Conservation (phyloP, 2,888 invertebrate species). For the Perizoma affinitatum region DNA sequence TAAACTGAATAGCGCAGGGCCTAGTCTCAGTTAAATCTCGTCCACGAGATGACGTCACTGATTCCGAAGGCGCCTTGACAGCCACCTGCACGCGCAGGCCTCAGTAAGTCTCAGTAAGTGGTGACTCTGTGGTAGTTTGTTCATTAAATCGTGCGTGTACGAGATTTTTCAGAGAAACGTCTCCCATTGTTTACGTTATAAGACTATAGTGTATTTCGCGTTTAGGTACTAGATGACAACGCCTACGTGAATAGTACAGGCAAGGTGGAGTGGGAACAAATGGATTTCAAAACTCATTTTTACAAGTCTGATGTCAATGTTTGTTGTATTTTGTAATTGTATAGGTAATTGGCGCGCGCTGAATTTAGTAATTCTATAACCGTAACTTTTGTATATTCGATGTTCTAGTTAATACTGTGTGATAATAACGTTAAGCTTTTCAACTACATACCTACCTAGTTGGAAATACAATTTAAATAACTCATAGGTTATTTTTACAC, state of each 20-base stretch:
- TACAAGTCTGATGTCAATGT: constrained; percentile 58
- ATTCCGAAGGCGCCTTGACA: too few species aligned
- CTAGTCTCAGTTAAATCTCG: too few species aligned
- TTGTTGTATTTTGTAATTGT: constrained; percentile 43
- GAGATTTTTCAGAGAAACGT: too few species aligned
- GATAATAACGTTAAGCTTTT: constrained; percentile 83
- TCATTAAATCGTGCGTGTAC: too few species aligned
- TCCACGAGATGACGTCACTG: too few species aligned
- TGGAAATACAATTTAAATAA: constrained; percentile 78
- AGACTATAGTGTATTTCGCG: not conserved
- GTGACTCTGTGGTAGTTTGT: too few species aligned
- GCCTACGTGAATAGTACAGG: constrained; percentile 35
- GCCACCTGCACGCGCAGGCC: too few species aligned
- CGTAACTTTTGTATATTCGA: constrained; percentile 75
- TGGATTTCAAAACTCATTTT: constrained; percentile 49
- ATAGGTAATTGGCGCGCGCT: constrained; percentile 50
- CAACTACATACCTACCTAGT: constrained; percentile 55
- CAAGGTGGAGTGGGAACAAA: constrained; percentile 53
- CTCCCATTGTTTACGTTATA: too few species aligned
- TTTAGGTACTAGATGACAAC: constrained; percentile 18
- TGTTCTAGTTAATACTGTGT: constrained; percentile 78
- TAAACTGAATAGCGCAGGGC: too few species aligned
- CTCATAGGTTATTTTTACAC: constrained; percentile 83
- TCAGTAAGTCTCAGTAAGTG: too few species aligned
- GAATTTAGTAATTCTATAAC: constrained; percentile 51